Base-by-base conservation (phyloP, 2,113 vertebrate genomes). In the Phylloscopus trochilus region DNA sequence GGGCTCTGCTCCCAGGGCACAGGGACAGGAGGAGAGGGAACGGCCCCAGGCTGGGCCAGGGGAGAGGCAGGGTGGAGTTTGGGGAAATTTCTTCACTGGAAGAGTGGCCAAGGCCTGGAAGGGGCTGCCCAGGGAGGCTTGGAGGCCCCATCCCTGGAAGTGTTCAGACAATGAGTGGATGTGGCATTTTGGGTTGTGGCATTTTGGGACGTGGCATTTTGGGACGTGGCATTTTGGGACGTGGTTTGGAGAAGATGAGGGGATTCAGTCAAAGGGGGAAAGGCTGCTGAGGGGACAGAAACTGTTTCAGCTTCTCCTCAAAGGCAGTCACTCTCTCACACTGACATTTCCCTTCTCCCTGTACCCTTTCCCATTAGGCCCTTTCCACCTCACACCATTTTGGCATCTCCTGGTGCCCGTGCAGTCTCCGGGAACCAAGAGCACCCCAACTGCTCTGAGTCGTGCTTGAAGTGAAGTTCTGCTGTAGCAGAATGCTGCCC, bases 21-120 rank as follows among this genome's bases (percentile, higher is more conserved):
- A 53, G 74, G 59, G 44, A 24, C 86, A 67, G 77, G 60, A 59
- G 17, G 1, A 51, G 68, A 51, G 77, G 46, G 23, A 81, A 59
- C 2, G 0, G 68, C 60, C 51, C 1, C 77, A 19, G 13, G 43
- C 31, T 64, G 35, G 26, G 58, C 66, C 35, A 80, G 39, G 41
- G 56, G 6, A 69, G 31, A 6, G 0, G 0, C 46, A 68, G 49
- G 30, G 9, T 12, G 58, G 67, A 22, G 1, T 3, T 0, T 43
- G 37, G 39, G 75, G 24, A 64, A 22, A 66, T 73, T 66, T 0
- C 31, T 7, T 2, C 43, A 10, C 3, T 6, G 31, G 2, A 56
- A 43, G 26, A 6, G 43, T 10, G 51, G 5, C 8, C 43, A 22
- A 20, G 33, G 22, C 14, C 6, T 52, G 73, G 63, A 15, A 44